Conservation (phyloP, 2,888 invertebrate species). For the Dolichomitus sp. region DNA sequence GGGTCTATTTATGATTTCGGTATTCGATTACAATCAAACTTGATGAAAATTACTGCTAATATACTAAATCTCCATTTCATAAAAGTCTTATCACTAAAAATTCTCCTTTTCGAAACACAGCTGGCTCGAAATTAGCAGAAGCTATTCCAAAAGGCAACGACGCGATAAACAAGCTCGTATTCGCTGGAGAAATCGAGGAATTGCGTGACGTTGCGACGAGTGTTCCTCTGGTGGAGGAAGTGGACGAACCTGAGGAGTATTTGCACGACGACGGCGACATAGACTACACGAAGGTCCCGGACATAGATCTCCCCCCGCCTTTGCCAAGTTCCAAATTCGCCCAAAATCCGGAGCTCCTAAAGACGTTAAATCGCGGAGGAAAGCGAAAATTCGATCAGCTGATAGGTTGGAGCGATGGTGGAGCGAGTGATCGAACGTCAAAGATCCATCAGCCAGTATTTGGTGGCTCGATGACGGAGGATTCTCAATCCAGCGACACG, state of each 20-base stretch:
- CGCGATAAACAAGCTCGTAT: slow-evolving; percentile 92
- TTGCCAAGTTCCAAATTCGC: slow-evolving; percentile 85
- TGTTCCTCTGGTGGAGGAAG: slow-evolving; percentile 88
- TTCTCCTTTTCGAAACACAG: slow-evolving; percentile 82
- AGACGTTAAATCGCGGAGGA: slow-evolving; percentile 82
- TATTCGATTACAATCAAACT: no score
- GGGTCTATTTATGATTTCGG: no score
- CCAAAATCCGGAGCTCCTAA: slow-evolving; percentile 83
- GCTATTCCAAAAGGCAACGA: slow-evolving; percentile 93
- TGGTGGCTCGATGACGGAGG: slow-evolving; percentile 78
- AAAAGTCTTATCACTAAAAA: slow-evolving; percentile 9
- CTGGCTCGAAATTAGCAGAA: slow-evolving; percentile 92
- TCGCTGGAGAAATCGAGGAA: slow-evolving; percentile 94
- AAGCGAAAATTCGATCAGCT: slow-evolving; percentile 84
- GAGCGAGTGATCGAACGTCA: slow-evolving; percentile 76
- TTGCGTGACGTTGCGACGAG: slow-evolving; percentile 92
- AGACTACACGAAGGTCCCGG: slow-evolving; percentile 83
- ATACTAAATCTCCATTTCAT: background rate
- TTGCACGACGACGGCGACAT: slow-evolving; percentile 87
- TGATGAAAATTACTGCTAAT: no score
- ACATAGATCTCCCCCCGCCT: slow-evolving; percentile 84
- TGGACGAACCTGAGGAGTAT: slow-evolving; percentile 85
- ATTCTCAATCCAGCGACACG: slow-evolving; percentile 79
- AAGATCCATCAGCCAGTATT: slow-evolving; percentile 82
- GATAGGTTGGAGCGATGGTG: slow-evolving; percentile 83